These are phyloP conservation scores for Agriopis marginaria DNA, from an alignment of 2,888 invertebrate genomes.

Conservation along the genomic window DNA sequence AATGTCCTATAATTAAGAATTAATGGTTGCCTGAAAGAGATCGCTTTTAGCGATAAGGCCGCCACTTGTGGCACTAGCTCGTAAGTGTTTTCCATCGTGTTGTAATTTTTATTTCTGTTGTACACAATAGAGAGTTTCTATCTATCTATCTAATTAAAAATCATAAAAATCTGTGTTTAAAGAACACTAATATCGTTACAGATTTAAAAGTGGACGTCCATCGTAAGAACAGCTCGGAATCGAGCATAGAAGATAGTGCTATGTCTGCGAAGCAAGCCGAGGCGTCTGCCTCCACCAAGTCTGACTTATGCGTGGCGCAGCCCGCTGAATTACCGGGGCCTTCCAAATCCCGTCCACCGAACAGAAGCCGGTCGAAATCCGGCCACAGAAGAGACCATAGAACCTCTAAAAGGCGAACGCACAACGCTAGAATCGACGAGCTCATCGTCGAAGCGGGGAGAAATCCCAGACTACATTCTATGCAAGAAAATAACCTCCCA, in stretches of 20 bases:
- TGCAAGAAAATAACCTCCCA: conserved; percentile 64
- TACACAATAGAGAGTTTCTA: no score
- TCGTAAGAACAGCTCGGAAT: conserved; percentile 95
- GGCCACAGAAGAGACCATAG: conserved; percentile 68
- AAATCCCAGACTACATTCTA: conserved; percentile 55
- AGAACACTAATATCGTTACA: conserved; percentile 61
- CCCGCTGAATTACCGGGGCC: conserved; percentile 65
- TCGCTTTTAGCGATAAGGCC: no score
- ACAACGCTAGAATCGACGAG: conserved; percentile 73
- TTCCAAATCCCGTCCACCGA: conserved; percentile 67
- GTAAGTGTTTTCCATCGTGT: no score
- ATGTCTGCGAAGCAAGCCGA: conserved; percentile 78
- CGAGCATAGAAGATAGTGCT: conserved; percentile 90
- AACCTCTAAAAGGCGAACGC: conserved; percentile 67
- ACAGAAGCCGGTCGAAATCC: conserved; percentile 67
- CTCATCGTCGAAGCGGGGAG: conserved; percentile 71
- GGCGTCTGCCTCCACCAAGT: conserved; percentile 69
- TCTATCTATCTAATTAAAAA: no score
- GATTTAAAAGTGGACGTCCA: conserved; percentile 97
- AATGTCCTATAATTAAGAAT: not conserved
- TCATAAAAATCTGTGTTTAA: not conserved
- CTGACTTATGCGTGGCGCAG: conserved; percentile 74
- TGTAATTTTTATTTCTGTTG: no score
- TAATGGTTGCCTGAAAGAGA: no score
- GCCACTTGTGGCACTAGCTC: no score